These are phyloP conservation scores for Morpho helenor DNA, from an alignment of 2,888 invertebrate species.

Conservation along the genomic window DNA sequence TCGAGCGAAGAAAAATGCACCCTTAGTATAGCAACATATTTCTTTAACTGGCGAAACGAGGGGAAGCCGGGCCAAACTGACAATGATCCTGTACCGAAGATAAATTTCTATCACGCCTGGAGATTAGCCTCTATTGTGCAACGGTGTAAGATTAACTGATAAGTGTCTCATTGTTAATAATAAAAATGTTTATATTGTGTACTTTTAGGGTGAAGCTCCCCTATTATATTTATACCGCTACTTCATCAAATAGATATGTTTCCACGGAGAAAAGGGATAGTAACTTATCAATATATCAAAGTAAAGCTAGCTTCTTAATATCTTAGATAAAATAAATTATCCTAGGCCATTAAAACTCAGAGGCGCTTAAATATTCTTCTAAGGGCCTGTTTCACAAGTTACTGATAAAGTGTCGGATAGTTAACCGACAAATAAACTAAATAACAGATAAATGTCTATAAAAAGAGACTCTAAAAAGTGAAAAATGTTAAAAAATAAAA, in stretches of 20 bases:
- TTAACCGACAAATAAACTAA: too few relatives aligned
- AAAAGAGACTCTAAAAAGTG: too few relatives aligned
- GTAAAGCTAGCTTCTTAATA: too few relatives aligned
- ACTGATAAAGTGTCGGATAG: too few relatives aligned
- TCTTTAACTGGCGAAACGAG: constrained; percentile 39
- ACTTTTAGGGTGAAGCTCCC: constrained; percentile 41
- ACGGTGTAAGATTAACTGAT: constrained; percentile 76
- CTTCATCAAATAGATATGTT: constrained; percentile 32
- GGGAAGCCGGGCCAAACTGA: constrained; percentile 46
- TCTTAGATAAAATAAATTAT: too few relatives aligned
- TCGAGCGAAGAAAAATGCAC: constrained; percentile 22
- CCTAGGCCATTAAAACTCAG: too few relatives aligned
- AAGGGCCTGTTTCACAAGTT: too few relatives aligned
- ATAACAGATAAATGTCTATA: too few relatives aligned
- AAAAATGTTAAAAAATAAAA: too few relatives aligned
- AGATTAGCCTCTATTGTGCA: constrained; percentile 71
- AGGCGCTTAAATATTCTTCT: too few relatives aligned
- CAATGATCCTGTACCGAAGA: constrained; percentile 60
- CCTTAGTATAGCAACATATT: constrained; percentile 43
- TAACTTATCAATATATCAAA: not conserved
- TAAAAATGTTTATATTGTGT: constrained; percentile 62
- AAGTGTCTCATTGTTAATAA: constrained; percentile 74
- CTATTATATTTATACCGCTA: constrained; percentile 51
- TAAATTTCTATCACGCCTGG: constrained; percentile 73
- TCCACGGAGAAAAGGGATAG: constrained; percentile 2